phyloP scores from a whole-genome alignment of 1,140 invertebrate species.

The Penaeus chinensis region DNA sequence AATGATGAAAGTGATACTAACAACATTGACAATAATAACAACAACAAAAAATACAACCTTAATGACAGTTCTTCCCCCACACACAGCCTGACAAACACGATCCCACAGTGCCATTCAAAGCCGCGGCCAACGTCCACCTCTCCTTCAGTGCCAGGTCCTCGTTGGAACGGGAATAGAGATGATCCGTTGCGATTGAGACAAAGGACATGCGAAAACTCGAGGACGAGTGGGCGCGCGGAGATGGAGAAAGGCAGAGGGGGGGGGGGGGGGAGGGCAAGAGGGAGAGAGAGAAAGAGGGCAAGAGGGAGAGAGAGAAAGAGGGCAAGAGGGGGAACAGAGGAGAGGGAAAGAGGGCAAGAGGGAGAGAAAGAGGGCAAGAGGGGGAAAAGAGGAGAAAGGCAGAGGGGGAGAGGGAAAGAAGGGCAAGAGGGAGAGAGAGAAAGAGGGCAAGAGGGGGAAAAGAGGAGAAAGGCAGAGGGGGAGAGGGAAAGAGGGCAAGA shows the following conservation, averaged over 20 bases:
- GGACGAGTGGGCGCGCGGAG: background rate
- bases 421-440: background rate
- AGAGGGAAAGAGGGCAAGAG: background rate
- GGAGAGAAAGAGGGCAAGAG: background rate
- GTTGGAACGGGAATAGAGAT: too few relatives aligned
- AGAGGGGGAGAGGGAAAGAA: background rate
- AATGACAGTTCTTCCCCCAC: too few relatives aligned
- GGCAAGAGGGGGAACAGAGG: background rate
- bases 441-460: too few relatives aligned
- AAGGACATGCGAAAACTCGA: background rate
- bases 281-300: background rate
- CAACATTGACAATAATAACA: too few relatives aligned
- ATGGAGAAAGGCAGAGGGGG: background rate
- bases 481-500: background rate
- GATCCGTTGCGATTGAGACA: too few relatives aligned
- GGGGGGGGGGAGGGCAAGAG: background rate
- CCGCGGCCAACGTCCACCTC: too few relatives aligned
- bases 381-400: background rate
- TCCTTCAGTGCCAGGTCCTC: too few relatives aligned
- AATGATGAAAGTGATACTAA: too few relatives aligned
- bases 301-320: background rate
- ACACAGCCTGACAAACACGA: too few relatives aligned
- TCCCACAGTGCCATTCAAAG: too few relatives aligned
- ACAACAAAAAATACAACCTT: too few relatives aligned
- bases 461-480: background rate